Evolutionary conservation across 1,140 invertebrate genomes (phyloP), one percentile per base, ranked within the genome.

Genomic region (Heterodera schachtii): DNA sequence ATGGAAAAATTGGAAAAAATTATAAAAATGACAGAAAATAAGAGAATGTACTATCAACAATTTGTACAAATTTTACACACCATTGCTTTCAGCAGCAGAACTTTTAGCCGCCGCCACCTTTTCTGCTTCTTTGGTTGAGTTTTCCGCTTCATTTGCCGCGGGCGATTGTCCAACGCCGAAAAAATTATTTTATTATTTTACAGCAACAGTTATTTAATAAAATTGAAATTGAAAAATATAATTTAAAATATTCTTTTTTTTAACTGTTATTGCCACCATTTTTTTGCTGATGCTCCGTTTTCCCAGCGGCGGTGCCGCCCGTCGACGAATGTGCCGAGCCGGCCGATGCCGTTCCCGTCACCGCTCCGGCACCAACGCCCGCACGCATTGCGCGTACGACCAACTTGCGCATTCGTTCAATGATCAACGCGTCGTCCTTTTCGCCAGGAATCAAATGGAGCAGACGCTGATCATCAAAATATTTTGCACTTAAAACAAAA

Each of bases 371-470:
- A 11, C 75, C 75, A 19, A 90, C 81, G 16, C 89, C 87, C 5
- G 85, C 82, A 47, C 90, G 86, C 21, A 89, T 83, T 11, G 89
- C 87, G 70, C 86, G 78, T 6, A 73, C 52, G 0, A 88, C 81
- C 46, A 89, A 79, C 7, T 84, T 81, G 16, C 82, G 83, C 89
- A 89, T 90, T 73, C 88, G 79, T 44, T 89, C 89, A 73, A 88
- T 85, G 47, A 89, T 86, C 60, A 78, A 69, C 6, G 85, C 71
- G 60, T 88, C 88, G 66, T 86, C 85, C 75, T 87, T 88, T 79
- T 89, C 88, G 41, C 88, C 88, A 4, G 88, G 87, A 75, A 89
- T 89, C 88, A 89, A 75, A 76, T 89, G 89, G 64, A 89, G 82
- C n/a, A 89, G 71, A 74, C 86, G 84, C 13, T 90, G 88, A 76